phyloP scores from a whole-genome alignment of 2,113 vertebrate genomes.

The Halcyon malimbica region DNA sequence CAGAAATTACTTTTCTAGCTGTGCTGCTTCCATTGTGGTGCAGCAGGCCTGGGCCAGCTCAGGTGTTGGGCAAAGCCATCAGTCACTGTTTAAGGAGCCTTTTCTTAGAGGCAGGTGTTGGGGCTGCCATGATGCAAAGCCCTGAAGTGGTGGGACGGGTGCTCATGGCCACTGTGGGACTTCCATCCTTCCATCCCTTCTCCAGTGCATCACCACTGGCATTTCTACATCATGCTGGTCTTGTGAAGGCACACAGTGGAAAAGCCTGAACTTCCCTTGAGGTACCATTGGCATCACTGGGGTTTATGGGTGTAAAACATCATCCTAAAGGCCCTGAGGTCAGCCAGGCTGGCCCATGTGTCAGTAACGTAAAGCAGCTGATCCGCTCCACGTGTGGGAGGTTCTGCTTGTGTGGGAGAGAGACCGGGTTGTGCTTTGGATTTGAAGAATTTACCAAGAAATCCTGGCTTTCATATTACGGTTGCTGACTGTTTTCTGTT shows the following conservation, averaged over 20 bases:
- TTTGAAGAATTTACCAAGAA: background rate
- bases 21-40: background rate
- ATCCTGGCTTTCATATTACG: fast-evolving
- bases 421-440: background rate
- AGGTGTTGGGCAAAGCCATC: background rate
- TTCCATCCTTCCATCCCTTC: background rate
- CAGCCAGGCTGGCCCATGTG: fast-evolving
- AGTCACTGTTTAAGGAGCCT: fast-evolving
- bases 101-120: background rate
- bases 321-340: background rate
- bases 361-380: background rate
- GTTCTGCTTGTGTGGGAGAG: background rate
- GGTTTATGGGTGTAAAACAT: background rate
- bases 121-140: fast-evolving
- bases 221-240: background rate
- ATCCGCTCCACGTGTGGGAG: fast-evolving
- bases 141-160: fast-evolving
- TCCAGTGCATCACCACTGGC: fast-evolving
- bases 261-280: background rate
- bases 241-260: background rate
- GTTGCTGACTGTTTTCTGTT: background rate
- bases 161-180: fast-evolving
- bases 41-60: background rate
- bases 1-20: background rate
- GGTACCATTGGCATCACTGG: background rate